Evolutionary conservation across 2,797 vertebrate species (phyloP).

Genomic region (Poecile montanus): DNA sequence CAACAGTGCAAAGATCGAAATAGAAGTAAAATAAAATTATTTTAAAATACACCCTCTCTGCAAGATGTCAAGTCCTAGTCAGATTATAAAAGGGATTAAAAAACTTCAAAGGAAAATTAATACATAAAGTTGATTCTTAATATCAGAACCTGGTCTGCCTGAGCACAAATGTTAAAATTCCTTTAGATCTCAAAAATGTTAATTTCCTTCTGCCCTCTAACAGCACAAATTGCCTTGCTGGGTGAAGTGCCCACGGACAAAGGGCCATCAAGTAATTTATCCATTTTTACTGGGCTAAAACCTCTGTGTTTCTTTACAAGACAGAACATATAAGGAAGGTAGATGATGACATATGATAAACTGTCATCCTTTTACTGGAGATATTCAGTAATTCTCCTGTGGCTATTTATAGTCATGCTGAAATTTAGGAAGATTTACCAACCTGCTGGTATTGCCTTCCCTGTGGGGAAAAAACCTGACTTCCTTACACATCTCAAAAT

Average conservation of each 20-base stretch:
- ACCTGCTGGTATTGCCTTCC: not conserved
- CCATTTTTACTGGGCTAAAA: not conserved
- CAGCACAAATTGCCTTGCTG: not conserved
- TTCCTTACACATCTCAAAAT: not conserved
- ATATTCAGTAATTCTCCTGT: slow-evolving; percentile 25
- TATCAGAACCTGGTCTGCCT: slow-evolving; percentile 26
- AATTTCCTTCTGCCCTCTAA: not conserved
- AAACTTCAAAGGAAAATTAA: slow-evolving; percentile 66
- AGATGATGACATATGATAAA: slow-evolving; percentile 29
- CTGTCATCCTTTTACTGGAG: not conserved
- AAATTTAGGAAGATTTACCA: slow-evolving; percentile 40
- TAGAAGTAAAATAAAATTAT: slow-evolving; percentile 19
- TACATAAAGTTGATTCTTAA: slow-evolving; percentile 28
- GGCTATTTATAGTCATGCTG: slow-evolving; percentile 21
- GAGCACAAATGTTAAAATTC: slow-evolving; percentile 9
- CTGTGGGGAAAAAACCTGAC: not conserved
- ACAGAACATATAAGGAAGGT: not conserved
- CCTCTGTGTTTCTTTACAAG: not conserved
- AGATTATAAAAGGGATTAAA: slow-evolving; percentile 63
- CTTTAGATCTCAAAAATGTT: slow-evolving; percentile 15
- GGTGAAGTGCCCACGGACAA: not conserved
- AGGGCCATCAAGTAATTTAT: not conserved
- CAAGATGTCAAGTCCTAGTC: slow-evolving; percentile 24
- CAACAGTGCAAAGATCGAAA: not conserved
- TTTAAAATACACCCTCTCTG: not conserved